Percentiles rank a stretch among this genome's conserved stretches.
Evolutionary conservation across 2,888 invertebrate species (phyloP).

Genomic region (Eupeodes latifasciatus): DNA sequence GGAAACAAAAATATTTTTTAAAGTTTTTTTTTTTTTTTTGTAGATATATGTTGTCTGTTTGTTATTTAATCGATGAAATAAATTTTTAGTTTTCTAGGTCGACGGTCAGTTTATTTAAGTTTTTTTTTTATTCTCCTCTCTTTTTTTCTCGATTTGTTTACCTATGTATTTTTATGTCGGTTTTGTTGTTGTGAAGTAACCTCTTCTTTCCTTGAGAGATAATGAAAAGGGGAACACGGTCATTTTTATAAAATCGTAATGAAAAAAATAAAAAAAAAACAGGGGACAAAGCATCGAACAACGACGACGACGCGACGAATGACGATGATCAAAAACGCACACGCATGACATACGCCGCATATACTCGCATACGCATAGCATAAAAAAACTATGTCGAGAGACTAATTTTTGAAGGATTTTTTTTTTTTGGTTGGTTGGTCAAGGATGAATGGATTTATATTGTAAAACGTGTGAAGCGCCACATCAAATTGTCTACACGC

Average conservation of each 20-base stretch:
- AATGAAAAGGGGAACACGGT: slow-evolving; percentile 83
- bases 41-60: slow-evolving; percentile 23
- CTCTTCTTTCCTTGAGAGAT: slow-evolving; percentile 83
- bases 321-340: slow-evolving; percentile 1
- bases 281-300: slow-evolving; percentile 5
- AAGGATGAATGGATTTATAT: slow-evolving; percentile 70
- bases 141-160: slow-evolving; percentile 20
- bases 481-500: neutral
- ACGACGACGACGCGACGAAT: neutral
- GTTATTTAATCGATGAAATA: slow-evolving; percentile 68
- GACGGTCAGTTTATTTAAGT: slow-evolving; percentile 67
- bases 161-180: slow-evolving; percentile 13
- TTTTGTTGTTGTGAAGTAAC: slow-evolving; percentile 60
- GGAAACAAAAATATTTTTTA: slow-evolving; percentile 20
- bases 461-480: slow-evolving; percentile 24
- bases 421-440: slow-evolving; percentile 51
- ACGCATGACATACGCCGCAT: slow-evolving; percentile 37
- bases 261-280: slow-evolving; percentile 28
- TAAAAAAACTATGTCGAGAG: slow-evolving; percentile 50
- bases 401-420: slow-evolving; percentile 66
- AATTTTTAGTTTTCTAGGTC: slow-evolving; percentile 76
- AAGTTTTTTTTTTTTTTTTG: slow-evolving; percentile 10
- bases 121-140: slow-evolving; percentile 34
- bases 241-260: slow-evolving; percentile 82
- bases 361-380: slow-evolving; percentile 36